Evolutionary conservation across 2,888 invertebrate genomes (phyloP), one percentile per base, ranked within the genome.

Genomic region (Beris morrisii): DNA sequence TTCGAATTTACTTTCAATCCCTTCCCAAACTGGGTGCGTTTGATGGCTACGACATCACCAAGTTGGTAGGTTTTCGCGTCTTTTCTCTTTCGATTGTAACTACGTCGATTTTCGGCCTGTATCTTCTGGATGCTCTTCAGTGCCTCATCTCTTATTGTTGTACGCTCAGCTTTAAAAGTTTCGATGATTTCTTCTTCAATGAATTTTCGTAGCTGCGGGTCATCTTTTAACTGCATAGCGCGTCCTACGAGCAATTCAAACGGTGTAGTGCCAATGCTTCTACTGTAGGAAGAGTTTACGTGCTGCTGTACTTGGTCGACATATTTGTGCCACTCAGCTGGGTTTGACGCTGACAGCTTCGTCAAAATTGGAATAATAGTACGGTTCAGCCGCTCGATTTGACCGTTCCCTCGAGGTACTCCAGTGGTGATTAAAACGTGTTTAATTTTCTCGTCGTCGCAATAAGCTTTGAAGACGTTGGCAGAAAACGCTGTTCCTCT

Each of bases 11-110:
- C 58, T 67, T 80, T 80, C 6, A 75, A 56, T 1, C 76, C 77
- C 9, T 73, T 69, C 4, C 74, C 76, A 68, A 75, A 75, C 61
- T 79, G 76, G 0, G 77, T 77, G 15, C 75, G 65, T 66, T 77
- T 74, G 13, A 78, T 77, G 4, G 76, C 71, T 1, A 70, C 68
- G 32, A 71, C 45, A 38, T 71, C 69, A 45, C 71, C 70, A 53
- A 70, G 57, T n/a, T 58, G 50, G 54, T 70, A 73, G 32, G 44
- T 54, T 31, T 31, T 56, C 28, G 65, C 68, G 43, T 28, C 32
- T 66, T 67, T 68, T 22, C 65, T 61, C 7, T 15, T 67, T 63
- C 55, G 65, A 48, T 70, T 68, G 52, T 67, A 72, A 15, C 50
- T 15, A 31, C 55, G 67, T 4, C 61, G 38, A 55, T 72, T 70